Evolutionary conservation across 1,140 invertebrate genomes (phyloP).

Genomic region (Triops cancriformis): DNA sequence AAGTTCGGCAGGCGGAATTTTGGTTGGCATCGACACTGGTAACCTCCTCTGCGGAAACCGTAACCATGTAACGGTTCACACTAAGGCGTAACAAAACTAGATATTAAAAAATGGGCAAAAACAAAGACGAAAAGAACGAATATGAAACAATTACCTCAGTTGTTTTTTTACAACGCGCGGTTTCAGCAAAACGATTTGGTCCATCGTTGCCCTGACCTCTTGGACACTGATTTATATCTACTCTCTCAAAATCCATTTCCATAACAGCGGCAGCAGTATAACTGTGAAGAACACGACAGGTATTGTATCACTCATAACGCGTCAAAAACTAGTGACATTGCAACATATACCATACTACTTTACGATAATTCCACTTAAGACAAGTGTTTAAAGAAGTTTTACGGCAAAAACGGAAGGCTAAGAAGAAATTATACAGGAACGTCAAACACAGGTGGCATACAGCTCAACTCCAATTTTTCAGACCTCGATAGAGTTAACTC

Average conservation of each 20-base stretch:
- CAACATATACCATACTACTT: too few species aligned
- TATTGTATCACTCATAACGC: neutral
- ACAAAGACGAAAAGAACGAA: neutral
- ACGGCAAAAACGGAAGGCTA: too few species aligned
- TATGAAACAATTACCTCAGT: conserved; percentile 62
- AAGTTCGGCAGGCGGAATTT: conserved; percentile 77
- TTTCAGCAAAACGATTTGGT: conserved; percentile 82
- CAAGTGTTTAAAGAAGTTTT: too few species aligned
- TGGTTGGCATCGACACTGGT: conserved; percentile 88
- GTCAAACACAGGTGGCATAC: too few species aligned
- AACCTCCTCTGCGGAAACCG: conserved; percentile 89
- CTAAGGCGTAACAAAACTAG: conserved; percentile 42
- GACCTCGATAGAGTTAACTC: too few species aligned
- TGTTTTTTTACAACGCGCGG: conserved; percentile 84
- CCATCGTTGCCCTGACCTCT: conserved; percentile 73
- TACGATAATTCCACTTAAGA: too few species aligned
- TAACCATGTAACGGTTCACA: conserved; percentile 94
- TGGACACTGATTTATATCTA: conserved; percentile 97
- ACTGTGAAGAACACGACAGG: conserved; percentile 44
- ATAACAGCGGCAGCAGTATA: conserved; percentile 86
- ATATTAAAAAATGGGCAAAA: too few species aligned
- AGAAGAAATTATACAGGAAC: too few species aligned
- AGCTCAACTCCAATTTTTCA: too few species aligned
- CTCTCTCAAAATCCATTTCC: conserved; percentile 93
- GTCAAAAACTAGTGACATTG: neutral